Percentiles rank a stretch among this genome's conserved stretches.
These are phyloP conservation scores for Mixornis gularis DNA, from an alignment of 2,113 vertebrate species.

Conservation along the genomic window DNA sequence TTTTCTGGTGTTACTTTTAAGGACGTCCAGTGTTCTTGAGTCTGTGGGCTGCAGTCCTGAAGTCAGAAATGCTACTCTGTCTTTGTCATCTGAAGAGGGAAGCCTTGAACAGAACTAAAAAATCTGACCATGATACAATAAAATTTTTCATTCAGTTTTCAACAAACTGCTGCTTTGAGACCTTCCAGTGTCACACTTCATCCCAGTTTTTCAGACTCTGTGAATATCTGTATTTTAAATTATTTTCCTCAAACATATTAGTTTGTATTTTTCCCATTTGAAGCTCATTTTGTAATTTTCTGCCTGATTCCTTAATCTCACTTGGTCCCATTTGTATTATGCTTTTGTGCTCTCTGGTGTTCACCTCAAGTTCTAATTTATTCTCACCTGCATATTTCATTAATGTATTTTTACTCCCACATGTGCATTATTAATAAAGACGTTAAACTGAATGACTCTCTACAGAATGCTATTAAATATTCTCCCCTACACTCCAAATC, in stretches of 20 bases:
- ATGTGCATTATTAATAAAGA: constrained; percentile 56
- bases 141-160: background rate
- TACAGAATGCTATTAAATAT: constrained; percentile 34
- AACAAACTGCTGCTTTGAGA: background rate
- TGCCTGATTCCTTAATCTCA: constrained; percentile 39
- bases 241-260: constrained; percentile 22
- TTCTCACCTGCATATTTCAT: constrained; percentile 61
- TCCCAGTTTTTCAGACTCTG: background rate
- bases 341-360: constrained; percentile 23
- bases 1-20: background rate
- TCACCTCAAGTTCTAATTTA: constrained; percentile 61
- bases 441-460: constrained; percentile 32
- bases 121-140: background rate
- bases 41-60: background rate
- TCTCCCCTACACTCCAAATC: background rate
- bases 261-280: constrained; percentile 39
- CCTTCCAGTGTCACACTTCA: background rate
- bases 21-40: background rate
- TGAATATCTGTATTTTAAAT: background rate
- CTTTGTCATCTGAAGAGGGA: background rate
- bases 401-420: constrained; percentile 47
- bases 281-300: constrained; percentile 50
- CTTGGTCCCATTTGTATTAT: constrained; percentile 23
- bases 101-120: background rate
- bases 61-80: background rate